Evolutionary conservation across 2,797 vertebrate genomes (phyloP).

Genomic region (Lindbergichthys nudifrons): DNA sequence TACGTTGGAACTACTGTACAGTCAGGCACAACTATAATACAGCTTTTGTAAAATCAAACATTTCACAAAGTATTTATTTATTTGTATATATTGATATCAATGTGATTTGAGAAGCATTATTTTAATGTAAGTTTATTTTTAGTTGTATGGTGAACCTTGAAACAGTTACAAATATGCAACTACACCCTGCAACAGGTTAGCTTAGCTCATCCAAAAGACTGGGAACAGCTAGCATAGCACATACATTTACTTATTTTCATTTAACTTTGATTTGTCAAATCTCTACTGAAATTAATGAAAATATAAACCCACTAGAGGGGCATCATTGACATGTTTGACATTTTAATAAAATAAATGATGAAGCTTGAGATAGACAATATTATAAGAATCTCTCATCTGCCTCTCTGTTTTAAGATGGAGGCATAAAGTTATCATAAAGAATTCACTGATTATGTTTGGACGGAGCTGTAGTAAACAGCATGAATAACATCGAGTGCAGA

Average conservation of each 20-base stretch:
- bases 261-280: slow-evolving; percentile 67
- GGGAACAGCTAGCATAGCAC: neutral
- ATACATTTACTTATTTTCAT: neutral
- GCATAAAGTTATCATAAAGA: neutral
- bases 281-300: slow-evolving; percentile 81
- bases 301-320: slow-evolving; percentile 80
- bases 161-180: no score
- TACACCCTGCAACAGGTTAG: no score
- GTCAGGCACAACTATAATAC: neutral
- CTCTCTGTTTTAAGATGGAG: neutral
- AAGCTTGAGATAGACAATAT: slow-evolving; percentile 1
- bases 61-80: no score
- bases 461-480: neutral
- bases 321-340: neutral
- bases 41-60: neutral
- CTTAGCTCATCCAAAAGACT: no score
- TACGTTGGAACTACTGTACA: neutral
- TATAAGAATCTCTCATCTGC: neutral
- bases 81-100: no score
- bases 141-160: no score
- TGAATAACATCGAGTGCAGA: neutral
- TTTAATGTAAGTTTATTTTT: no score
- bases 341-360: neutral
- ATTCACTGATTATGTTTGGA: neutral
- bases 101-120: no score